Base-by-base conservation (phyloP, 2,888 invertebrate genomes). In the Drosophila gaucha region DNA sequence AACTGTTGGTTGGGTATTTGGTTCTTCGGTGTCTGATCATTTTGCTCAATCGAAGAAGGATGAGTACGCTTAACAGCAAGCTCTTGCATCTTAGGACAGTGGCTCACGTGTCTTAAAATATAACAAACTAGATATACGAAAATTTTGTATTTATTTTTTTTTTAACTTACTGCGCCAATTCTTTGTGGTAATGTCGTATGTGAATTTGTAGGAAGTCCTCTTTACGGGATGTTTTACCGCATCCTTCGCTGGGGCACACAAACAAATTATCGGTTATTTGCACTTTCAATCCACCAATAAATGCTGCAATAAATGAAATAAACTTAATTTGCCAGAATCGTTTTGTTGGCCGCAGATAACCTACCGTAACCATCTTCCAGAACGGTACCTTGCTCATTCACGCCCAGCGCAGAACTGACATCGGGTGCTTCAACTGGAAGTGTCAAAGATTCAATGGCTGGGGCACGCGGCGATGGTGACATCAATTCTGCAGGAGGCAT, bases 141-240 rank as follows among this genome's bases (percentile, higher is more conserved):
- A 22, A 35, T 16, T 16, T 20, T 18, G 4, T 10, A 16, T 22
- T 28, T 6, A 18, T 9, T 16, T 5, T n/a, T 3, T 30, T 4
- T 10, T 9, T 1, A 20, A 59, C 86, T 80, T 77, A 94, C 90
- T 95, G 95, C 2, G 94, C 94, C 62, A 96, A 93, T 73, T 97
- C 96, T 2, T 95, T 94, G 91, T 98, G 98, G 91, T 98, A 98
- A 91, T 98, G 98, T 88, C 98, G 98, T 38, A 98, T 96, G 90
- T 98, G 98, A 94, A 97, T 98, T 92, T 96, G 96, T 8, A 98
- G 92, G 49, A 98, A 94, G 69, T 96, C 97, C 89, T 97, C 97
- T 89, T 97, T 97, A 5, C 98, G 94, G 90, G 98, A 98, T 79
- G 95, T 96, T 91, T 98, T 98, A 50, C 94, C 94, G 89, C 98